Base-by-base conservation (phyloP, 1,140 invertebrate species). In the Drosophila equinoxialis region DNA sequence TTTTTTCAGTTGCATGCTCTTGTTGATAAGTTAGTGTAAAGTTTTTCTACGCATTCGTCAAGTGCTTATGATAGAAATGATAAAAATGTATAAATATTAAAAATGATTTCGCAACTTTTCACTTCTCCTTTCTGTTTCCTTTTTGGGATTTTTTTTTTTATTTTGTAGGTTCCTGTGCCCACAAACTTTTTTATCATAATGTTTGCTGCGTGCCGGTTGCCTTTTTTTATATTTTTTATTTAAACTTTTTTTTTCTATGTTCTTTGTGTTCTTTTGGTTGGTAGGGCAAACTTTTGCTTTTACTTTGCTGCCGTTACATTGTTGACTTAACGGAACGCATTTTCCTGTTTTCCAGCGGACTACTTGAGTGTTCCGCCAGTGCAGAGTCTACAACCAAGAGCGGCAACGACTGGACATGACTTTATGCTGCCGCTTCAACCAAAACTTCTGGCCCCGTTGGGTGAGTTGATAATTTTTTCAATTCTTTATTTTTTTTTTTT, bases 331-430 rank as follows among this genome's bases (percentile, higher is more conserved):
- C 42, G 65, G 74, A 77, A 77, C 74, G 73, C 74, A 77, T 77
- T 77, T 70, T 71, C 65, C 70, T 59, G 61, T 83, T 77, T 83
- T 73, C 54, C 69, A 91, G 90, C 90, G 69, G 90, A 91, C 82
- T 91, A 90, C 74, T 80, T 92, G 68, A 92, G 77, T 68, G 90
- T 92, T 64, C 91, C 91, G 63, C 72, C 84, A 23, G 80, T 92
- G 66, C 84, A 92, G 75, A 90, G 86, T 70, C 81, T 95, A 74
- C 95, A 95, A 92, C 95, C 95, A 10, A 92, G 95, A 55, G 93
- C 95, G 66, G 94, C 95, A 33, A 95, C 95, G 45, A 95, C 94
- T 5, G 95, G 95, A 61, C 93, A 94, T 79, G 94, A 95, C 84
- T 93, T 94, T 48, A 93, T 94, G 91, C 91, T 95, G 79, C 94